phyloP scores from a whole-genome alignment of 2,113 vertebrate species.

The Lipotes vexillifer region DNA sequence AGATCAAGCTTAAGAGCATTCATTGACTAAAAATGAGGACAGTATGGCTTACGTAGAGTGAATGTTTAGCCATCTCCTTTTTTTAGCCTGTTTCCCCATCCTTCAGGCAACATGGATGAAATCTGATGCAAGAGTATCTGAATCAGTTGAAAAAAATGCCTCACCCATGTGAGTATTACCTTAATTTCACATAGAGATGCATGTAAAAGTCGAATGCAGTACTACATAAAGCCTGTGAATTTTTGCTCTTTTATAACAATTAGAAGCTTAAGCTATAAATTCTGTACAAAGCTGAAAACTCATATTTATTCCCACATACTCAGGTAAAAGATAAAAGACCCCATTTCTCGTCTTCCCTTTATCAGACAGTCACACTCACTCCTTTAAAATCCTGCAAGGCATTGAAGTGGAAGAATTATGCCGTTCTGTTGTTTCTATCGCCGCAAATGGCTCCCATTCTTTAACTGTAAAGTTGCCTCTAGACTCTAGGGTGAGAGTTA shows the following conservation, averaged over 20 bases:
- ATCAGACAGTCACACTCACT: neutral
- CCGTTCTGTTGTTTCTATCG: constrained; percentile 45
- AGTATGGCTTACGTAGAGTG: neutral
- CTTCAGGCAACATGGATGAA: neutral
- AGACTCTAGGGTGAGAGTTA: constrained; percentile 60
- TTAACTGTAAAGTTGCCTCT: constrained; percentile 60
- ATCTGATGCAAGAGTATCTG: neutral
- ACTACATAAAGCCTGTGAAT: neutral
- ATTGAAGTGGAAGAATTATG: constrained; percentile 26
- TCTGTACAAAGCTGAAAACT: neutral
- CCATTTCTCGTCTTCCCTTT: neutral
- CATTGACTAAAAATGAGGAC: neutral
- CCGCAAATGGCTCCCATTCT: constrained; percentile 67
- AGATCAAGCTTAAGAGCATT: neutral
- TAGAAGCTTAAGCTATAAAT: constrained; percentile 15
- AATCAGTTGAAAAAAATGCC: neutral
- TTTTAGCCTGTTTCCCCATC: neutral
- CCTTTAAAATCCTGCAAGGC: constrained; percentile 38
- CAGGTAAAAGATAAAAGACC: constrained; percentile 3
- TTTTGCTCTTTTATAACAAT: neutral
- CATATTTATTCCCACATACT: neutral
- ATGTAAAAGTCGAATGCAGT: neutral
- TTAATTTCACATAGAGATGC: constrained; percentile 15
- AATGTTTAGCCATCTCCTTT: neutral
- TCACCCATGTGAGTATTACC: neutral